Evolutionary conservation across 35 echinoderm and acorn worm species (phyloP), one percentile per base, ranked within the genome.

Genomic region (Strongylocentrotus purpuratus): DNA sequence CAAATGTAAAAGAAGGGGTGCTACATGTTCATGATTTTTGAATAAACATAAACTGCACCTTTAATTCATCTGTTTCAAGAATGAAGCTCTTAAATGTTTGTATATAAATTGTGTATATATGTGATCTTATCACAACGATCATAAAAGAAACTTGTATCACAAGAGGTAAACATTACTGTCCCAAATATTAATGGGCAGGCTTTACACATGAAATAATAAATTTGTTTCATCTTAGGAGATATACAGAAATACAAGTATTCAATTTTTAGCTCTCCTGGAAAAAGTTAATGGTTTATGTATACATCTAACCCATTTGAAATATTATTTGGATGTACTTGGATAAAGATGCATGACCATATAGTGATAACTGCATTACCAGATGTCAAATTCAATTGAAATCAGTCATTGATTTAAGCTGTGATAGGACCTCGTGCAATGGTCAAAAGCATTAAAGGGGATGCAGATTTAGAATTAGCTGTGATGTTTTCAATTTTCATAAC

Each of bases 401-500:
- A 31, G 65, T 78, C 5, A n/a, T n/a, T 78, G 65, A 78, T 78
- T 22, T n/a, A n/a, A 78, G 4, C 17, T 17, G 5, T 58, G 91
- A 93, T 58, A 93, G 91, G 46, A 32, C 91, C 20, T 45, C 2
- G 17, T 22, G 7, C 87, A 46, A 14, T 93, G 91, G 91, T 93
- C 91, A 93, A 55, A 20, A 18, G 47, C 7, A 58, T 48, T 93
- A 48, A 47, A 46, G 11, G 46, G 48, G 48, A 46, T 58, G 46
- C 20, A 32, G 14, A 47, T 20, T 48, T 4, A 3, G 46, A 93
- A 93, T 93, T 58, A 46, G 31, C 46, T 12, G 31, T 93, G 91
- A 93, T 48, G 45, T 46, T 45, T 93, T 93, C 91, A 93, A 93
- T 93, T 93, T 92, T 31, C 91, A 58, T 14, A 93, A 46, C 45